Evolutionary conservation across 92 coral and sea anemone species (phyloP).

Genomic region (Meandrina meandrites): DNA sequence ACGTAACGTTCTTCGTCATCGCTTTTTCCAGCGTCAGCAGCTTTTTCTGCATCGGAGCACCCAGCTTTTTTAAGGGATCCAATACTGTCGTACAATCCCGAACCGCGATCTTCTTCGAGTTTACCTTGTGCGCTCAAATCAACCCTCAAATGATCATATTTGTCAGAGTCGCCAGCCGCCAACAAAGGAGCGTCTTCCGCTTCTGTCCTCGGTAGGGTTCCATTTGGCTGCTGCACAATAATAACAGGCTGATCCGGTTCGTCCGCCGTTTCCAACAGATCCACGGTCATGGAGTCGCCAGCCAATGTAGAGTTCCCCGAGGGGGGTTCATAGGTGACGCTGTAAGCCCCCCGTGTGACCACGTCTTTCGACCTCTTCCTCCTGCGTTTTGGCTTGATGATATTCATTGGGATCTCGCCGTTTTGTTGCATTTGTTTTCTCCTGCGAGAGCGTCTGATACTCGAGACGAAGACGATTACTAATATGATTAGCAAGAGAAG

Average conservation of each 20-base stretch:
- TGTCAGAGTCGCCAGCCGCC: neutral
- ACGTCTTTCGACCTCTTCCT: constrained; percentile 3
- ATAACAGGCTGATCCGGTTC: neutral
- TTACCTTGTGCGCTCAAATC: constrained; percentile 1
- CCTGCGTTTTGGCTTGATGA: neutral
- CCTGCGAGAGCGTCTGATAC: constrained; percentile 16
- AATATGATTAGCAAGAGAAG: constrained; percentile 14
- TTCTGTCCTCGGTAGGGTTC: neutral
- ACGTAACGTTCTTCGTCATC: constrained; percentile 34
- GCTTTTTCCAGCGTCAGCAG: neutral
- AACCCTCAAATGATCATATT: constrained; percentile 17
- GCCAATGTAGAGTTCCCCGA: neutral
- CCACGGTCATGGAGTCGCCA: constrained; percentile 13
- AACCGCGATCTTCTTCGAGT: constrained; percentile 4
- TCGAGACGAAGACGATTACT: neutral
- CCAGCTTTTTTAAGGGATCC: constrained; percentile 5
- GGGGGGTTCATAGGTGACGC: constrained; percentile 26
- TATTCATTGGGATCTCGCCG: constrained; percentile 1
- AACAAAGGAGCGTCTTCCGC: constrained; percentile 17
- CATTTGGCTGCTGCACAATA: neutral
- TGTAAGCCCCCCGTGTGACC: constrained; percentile 14
- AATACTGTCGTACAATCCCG: constrained; percentile 38
- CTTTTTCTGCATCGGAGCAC: neutral
- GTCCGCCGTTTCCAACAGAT: neutral
- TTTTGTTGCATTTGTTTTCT: neutral